These are phyloP conservation scores for Carollia perspicillata DNA, from an alignment of 2,113 vertebrate genomes.

Conservation along the genomic window DNA sequence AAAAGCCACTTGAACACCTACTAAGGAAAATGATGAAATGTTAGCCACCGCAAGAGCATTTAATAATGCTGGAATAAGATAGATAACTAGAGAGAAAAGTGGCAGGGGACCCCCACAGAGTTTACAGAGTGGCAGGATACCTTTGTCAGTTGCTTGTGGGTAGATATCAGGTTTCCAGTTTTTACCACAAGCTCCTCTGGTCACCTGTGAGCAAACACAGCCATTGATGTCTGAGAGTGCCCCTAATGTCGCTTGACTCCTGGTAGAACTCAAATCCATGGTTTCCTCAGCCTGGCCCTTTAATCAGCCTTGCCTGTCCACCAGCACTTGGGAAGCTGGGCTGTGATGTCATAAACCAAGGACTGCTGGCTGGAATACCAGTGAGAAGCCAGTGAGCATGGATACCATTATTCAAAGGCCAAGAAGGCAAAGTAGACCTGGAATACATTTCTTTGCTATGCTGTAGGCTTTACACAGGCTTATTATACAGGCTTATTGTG, in stretches of 20 bases:
- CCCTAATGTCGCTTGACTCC: not conserved
- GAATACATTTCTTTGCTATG: not conserved
- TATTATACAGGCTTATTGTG: not conserved
- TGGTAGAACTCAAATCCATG: not conserved
- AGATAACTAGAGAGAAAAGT: not conserved
- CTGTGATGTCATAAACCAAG: not conserved
- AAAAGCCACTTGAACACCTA: not conserved
- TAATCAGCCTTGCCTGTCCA: not conserved
- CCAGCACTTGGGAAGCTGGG: not conserved
- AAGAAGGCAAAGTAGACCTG: not conserved
- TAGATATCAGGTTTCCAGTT: not conserved
- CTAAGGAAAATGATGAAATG: not conserved
- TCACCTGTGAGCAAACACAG: not conserved
- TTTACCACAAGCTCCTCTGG: not conserved
- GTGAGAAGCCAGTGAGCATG: accelerated
- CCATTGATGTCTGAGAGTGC: not conserved
- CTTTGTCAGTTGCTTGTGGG: not conserved
- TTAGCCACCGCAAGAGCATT: not conserved
- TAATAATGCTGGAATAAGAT: not conserved
- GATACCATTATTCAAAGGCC: not conserved
- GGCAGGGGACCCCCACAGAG: not conserved
- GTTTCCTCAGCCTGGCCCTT: not conserved
- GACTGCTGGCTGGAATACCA: not conserved
- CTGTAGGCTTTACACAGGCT: not conserved
- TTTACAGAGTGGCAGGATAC: not conserved